Conservation (phyloP, 2,888 invertebrate species). For the Geotrupes spiniger region DNA sequence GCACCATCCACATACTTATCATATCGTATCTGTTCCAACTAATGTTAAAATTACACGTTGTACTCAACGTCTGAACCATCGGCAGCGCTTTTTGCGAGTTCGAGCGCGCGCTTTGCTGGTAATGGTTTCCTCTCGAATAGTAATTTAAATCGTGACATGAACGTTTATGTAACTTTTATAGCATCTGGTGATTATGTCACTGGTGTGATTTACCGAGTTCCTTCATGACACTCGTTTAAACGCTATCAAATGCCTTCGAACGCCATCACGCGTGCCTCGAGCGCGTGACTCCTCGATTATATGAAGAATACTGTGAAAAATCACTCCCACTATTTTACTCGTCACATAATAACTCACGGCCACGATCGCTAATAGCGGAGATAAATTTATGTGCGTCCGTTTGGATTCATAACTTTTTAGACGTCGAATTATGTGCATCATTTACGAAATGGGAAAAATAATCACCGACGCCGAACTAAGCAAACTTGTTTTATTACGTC, state of each 20-base stretch:
- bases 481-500: too few relatives aligned
- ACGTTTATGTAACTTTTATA: slow-evolving; percentile 31
- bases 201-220: slow-evolving; percentile 31
- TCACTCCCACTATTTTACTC: slow-evolving; percentile 2
- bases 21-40: too few relatives aligned
- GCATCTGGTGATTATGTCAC: slow-evolving; percentile 28
- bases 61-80: background rate
- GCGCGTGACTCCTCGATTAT: slow-evolving; percentile 33
- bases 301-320: slow-evolving; percentile 9
- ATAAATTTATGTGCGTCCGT: too few relatives aligned
- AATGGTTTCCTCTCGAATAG: slow-evolving; percentile 14
- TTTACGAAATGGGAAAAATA: too few relatives aligned
- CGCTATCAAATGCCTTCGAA: slow-evolving; percentile 32
- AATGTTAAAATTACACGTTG: too few relatives aligned
- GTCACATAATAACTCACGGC: background rate
- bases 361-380: too few relatives aligned
- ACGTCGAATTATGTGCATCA: too few relatives aligned
- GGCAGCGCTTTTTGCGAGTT: background rate
- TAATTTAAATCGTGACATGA: slow-evolving; percentile 31
- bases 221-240: slow-evolving; percentile 34
- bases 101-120: slow-evolving; percentile 1
- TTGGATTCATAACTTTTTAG: too few relatives aligned
- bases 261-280: slow-evolving; percentile 31
- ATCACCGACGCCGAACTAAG: too few relatives aligned
- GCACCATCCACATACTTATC: too few relatives aligned